Percentiles rank a stretch among this genome's conserved stretches.
phyloP scores from a whole-genome alignment of 2,888 invertebrate genomes.

The Digitonthophagus gazella region DNA sequence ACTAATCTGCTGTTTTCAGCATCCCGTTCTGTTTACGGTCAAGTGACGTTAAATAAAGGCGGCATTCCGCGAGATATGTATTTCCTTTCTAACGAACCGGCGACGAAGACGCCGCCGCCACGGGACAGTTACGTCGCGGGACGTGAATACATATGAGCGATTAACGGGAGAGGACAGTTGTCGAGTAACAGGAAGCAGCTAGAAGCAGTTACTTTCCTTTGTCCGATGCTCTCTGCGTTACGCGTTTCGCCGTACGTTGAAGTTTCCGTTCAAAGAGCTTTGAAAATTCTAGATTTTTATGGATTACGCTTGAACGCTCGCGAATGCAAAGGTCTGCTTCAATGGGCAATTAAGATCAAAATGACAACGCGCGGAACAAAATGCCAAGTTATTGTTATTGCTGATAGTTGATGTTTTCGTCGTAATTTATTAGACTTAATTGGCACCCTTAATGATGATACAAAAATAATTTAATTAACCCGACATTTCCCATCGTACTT shows the following conservation, averaged over 20 bases:
- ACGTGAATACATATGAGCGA: slow-evolving; percentile 16
- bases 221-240: background rate
- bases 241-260: background rate
- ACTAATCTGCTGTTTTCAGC: background rate
- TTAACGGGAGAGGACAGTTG: slow-evolving; percentile 16
- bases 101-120: background rate
- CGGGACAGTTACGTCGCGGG: slow-evolving; percentile 9
- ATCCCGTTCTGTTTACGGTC: background rate
- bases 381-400: background rate
- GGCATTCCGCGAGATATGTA: slow-evolving; percentile 5
- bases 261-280: background rate
- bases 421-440: background rate
- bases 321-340: background rate
- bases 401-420: background rate
- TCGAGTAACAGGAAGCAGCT: slow-evolving; percentile 11
- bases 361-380: background rate
- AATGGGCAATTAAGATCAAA: background rate
- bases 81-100: slow-evolving; percentile 5
- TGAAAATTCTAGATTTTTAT: background rate
- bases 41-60: background rate
- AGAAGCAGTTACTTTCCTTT: slow-evolving; percentile 14
- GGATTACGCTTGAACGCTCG: background rate
- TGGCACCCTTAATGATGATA: background rate
- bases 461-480: background rate
- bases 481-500: background rate